These are phyloP conservation scores for Pollenia griseotomentosa DNA, from an alignment of 2,888 invertebrate genomes.

Conservation along the genomic window DNA sequence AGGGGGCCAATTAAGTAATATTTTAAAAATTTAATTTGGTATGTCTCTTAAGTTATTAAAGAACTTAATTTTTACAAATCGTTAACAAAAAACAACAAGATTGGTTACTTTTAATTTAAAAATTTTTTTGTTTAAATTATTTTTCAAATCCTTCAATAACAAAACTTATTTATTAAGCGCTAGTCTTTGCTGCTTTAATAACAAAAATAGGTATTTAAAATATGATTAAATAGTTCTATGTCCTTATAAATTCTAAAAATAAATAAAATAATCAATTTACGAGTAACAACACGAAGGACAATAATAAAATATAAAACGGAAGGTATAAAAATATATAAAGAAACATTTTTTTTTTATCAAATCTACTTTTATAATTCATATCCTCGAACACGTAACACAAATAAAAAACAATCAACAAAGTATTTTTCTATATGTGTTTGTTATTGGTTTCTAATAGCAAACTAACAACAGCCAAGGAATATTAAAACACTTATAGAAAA, in stretches of 20 bases:
- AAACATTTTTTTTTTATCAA: neutral
- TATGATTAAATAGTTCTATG: conserved; percentile 36
- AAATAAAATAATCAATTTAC: conserved; percentile 53
- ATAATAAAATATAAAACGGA: conserved; percentile 32
- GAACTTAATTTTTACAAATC: too few relatives aligned
- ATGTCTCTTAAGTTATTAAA: too few relatives aligned
- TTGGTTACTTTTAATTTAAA: too few relatives aligned
- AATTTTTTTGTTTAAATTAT: too few relatives aligned
- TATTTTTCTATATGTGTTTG: conserved; percentile 10
- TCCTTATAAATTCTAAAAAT: conserved; percentile 45
- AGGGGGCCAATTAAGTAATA: too few relatives aligned
- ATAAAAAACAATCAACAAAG: conserved; percentile 55
- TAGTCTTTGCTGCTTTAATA: neutral
- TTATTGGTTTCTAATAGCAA: conserved; percentile 10
- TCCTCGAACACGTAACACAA: conserved; percentile 26
- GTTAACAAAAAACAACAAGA: too few relatives aligned
- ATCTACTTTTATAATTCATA: conserved; percentile 8
- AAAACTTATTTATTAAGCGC: too few relatives aligned
- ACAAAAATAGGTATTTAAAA: conserved; percentile 8
- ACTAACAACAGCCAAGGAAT: conserved; percentile 3
- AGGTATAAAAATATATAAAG: neutral
- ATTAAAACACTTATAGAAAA: conserved; percentile 8
- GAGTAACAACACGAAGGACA: conserved; percentile 15
- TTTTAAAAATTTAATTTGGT: too few relatives aligned
- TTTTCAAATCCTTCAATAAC: too few relatives aligned